Conservation (phyloP, 2,113 vertebrate genomes). For the Sula dactylatra region DNA sequence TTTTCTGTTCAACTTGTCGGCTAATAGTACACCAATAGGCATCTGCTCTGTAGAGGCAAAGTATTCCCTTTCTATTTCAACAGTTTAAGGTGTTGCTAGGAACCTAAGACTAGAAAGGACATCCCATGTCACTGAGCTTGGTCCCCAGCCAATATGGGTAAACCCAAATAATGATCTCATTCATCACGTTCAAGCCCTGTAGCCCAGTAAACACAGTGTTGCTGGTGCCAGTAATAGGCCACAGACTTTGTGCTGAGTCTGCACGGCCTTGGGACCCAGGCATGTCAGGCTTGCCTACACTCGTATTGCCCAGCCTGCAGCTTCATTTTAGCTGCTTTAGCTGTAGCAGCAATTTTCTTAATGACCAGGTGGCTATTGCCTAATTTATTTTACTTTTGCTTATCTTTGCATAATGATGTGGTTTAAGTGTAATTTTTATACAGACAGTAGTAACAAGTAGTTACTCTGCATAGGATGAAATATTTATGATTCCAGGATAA, state of each 20-base stretch:
- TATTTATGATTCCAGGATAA: conserved; percentile 1
- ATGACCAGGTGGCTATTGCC: conserved; percentile 40
- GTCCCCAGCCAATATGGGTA: not conserved
- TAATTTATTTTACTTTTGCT: conserved; percentile 41
- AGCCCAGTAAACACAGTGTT: not conserved
- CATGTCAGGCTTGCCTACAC: not conserved
- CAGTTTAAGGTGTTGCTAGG: not conserved
- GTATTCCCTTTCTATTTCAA: not conserved
- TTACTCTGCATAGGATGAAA: not conserved
- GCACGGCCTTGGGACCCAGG: not conserved
- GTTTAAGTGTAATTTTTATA: not conserved
- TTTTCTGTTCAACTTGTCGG: not conserved
- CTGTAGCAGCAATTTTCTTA: conserved; percentile 44
- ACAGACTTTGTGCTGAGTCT: not conserved
- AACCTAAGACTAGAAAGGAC: not conserved
- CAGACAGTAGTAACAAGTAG: not conserved
- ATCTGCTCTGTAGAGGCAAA: not conserved
- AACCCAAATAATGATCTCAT: not conserved
- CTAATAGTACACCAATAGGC: not conserved
- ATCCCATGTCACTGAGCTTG: not conserved
- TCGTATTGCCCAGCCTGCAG: not conserved
- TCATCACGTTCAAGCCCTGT: not conserved
- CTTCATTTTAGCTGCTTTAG: conserved; percentile 20
- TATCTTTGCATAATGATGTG: not conserved
- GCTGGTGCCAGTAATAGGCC: not conserved